phyloP scores from a whole-genome alignment of 2,888 invertebrate genomes.

The Matsumyia berberina region DNA sequence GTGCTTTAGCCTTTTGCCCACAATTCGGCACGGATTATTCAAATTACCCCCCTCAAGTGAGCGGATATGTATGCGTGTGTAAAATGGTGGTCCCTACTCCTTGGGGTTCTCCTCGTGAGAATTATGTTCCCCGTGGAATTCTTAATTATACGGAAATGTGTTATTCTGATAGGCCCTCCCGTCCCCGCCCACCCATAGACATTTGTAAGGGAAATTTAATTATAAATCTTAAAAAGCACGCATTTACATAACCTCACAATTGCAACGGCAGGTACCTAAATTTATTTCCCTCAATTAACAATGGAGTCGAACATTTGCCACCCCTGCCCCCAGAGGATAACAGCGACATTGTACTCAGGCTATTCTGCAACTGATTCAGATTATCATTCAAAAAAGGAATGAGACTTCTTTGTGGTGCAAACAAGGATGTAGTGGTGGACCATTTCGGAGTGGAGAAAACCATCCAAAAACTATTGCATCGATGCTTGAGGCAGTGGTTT shows the following conservation, averaged over 20 bases:
- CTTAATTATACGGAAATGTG: constrained; percentile 50
- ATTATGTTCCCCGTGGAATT: constrained; percentile 46
- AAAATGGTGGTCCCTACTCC: neutral
- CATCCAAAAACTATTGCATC: neutral
- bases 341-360: no score
- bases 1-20: constrained; percentile 66
- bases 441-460: neutral
- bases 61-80: constrained; percentile 11
- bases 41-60: constrained; percentile 50
- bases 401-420: constrained; percentile 1
- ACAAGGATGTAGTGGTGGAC: constrained; percentile 7
- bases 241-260: constrained; percentile 51
- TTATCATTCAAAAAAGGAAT: neutral
- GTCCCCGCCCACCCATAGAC: neutral
- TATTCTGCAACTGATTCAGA: neutral
- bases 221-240: constrained; percentile 42
- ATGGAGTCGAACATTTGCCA: neutral
- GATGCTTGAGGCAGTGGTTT: neutral
- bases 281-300: constrained; percentile 64
- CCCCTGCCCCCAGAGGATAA: neutral
- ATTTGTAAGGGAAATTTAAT: constrained; percentile 43
- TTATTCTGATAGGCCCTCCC: constrained; percentile 16
- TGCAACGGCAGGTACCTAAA: constrained; percentile 27
- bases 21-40: constrained; percentile 70
- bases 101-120: neutral